Base-by-base conservation (phyloP, 2,797 vertebrate genomes). In the Lates japonicus region DNA sequence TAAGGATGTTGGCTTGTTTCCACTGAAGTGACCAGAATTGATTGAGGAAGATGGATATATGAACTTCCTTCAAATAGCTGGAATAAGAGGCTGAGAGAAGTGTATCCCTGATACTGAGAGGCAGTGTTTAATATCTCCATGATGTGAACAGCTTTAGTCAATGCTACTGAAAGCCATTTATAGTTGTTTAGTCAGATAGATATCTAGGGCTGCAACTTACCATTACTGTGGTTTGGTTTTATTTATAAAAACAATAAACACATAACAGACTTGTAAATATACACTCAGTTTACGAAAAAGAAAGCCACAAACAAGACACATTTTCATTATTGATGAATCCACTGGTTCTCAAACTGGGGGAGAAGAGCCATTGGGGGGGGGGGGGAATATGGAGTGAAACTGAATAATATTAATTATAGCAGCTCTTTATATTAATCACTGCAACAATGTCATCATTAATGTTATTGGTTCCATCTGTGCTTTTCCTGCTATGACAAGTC, bases 1-100 rank as follows among this genome's bases (percentile, higher is more conserved):
- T 63, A 49, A 78, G 82, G 63, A 86, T 9, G 29, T 37, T 79
- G 72, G 87, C 63, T 17, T 1, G 7, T 42, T 6, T 80, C 70
- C 62, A 76, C 16, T 16, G 70, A 76, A 83, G 83, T 82, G 78
- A 82, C 72, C 70, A 58, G 81, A 81, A 80, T 62, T 10, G 20
- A 78, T 68, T 74, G 52, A 77, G 78, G 62, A 70, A 48, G 54
- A 74, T 14, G 19, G 76, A 84, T 42, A 66, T 54, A 52, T n/a
- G 46, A 76, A 67, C 67, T 19, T 76, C 17, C 42, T 65, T 79
- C 39, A 49, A 49, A 63, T 20, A 17, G 59, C 16, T 77, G 68
- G 22, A 82, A 65, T 17, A 48, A 60, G 44, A 63, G 52, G 49
- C 46, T 37, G 7, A 41, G 31, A 51, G 35, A 46, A 20, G 48